Base-by-base conservation (phyloP, 2,888 invertebrate genomes). In the Gerris lacustris region DNA sequence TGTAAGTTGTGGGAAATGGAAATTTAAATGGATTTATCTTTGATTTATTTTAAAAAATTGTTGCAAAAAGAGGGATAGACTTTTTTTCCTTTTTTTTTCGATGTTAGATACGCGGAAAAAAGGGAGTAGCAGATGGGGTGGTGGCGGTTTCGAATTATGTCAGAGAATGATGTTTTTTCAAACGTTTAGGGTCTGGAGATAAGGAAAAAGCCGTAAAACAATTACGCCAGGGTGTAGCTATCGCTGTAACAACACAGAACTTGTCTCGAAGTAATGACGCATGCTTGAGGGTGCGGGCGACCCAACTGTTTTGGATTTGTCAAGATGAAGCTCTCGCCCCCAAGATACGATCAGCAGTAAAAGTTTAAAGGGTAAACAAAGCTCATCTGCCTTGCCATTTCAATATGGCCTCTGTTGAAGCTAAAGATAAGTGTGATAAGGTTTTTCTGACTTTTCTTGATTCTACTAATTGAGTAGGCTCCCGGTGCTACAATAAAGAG, bases 161-260 rank as follows among this genome's bases (percentile, higher is more conserved):
- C 55, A 2, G 55, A 55, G 55, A 55, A 55, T 55, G 9, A 55
- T 55, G 55, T 55, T 11, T 55, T 55, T 55, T 55, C 15, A 55
- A 55, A 55, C 55, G 9, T 55, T 55, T 55, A 55, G 55, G 55
- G 55, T 55, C 15, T 55, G 15, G 15, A 55, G 55, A 55, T 55
- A 55, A 55, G 55, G 31, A 55, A 55, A 5, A 55, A 11, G 55
- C 55, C 55, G 55, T 55, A 55, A 55, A 55, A 55, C 55, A 55
- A 55, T 55, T 55, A 55, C 55, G 55, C 55, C 55, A 55, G 55
- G 55, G 55, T 55, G 55, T 55, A 55, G 55, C 55, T 55, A 55
- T 55, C 55, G 55, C 15, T 55, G 9, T 11, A 15, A 55, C 55
- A 55, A 55, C 11, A 55, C 11, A 55, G 55, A 55, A 55, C 11